Evolutionary conservation across 2,113 vertebrate species (phyloP).

Genomic region (Coregonus clupeaformis): DNA sequence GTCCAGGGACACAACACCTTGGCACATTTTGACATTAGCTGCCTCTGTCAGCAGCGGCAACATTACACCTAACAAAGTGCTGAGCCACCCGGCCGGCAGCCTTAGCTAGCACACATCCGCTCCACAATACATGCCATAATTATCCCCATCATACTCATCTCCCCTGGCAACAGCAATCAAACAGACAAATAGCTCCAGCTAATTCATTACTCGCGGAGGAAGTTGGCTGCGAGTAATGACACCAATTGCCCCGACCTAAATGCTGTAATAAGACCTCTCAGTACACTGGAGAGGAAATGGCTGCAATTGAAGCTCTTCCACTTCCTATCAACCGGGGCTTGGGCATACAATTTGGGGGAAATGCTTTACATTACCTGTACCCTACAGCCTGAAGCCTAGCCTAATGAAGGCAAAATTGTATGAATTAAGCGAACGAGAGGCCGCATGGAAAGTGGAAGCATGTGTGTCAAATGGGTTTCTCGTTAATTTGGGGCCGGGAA

Average conservation of each 20-base stretch:
- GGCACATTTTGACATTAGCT: conserved; percentile 62
- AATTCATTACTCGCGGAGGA: conserved; percentile 92
- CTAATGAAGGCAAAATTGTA: conserved; percentile 75
- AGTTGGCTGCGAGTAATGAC: conserved; percentile 95
- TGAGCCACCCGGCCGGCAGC: conserved; percentile 40
- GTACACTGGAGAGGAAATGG: conserved; percentile 86
- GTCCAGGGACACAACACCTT: conserved; percentile 64
- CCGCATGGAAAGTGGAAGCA: conserved; percentile 75
- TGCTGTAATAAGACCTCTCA: conserved; percentile 89
- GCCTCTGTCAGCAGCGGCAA: conserved; percentile 63
- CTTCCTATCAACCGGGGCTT: conserved; percentile 84
- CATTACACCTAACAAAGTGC: conserved; percentile 65
- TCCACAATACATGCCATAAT: conserved; percentile 67
- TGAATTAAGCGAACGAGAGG: conserved; percentile 68
- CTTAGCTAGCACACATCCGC: conserved; percentile 59
- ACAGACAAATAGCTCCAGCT: conserved; percentile 87
- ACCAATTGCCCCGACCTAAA: conserved; percentile 92
- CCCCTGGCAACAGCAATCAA: conserved; percentile 89
- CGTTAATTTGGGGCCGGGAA: conserved; percentile 56
- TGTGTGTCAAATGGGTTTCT: conserved; percentile 64
- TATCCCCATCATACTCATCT: conserved; percentile 84
- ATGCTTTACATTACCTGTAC: conserved; percentile 75
- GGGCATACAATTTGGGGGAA: conserved; percentile 67
- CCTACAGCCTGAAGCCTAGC: conserved; percentile 67
- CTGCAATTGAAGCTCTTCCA: conserved; percentile 83